phyloP scores from a whole-genome alignment of 2,113 vertebrate genomes.

The Haemorhous mexicanus region DNA sequence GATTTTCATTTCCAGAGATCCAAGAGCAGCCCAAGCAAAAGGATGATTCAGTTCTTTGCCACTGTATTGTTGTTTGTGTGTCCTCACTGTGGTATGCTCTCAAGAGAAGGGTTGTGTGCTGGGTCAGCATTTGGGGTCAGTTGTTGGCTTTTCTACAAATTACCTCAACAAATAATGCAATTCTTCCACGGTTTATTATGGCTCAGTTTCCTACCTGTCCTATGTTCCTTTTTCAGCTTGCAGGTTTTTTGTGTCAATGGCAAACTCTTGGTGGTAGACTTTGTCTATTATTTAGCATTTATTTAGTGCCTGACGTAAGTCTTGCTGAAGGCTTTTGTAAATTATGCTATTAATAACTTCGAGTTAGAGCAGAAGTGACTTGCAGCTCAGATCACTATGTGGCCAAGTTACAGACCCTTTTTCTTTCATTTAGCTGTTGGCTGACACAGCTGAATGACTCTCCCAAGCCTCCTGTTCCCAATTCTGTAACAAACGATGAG shows the following conservation, averaged over 20 bases:
- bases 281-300: slow-evolving; percentile 11
- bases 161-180: background rate
- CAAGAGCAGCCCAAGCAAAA: background rate
- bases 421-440: background rate
- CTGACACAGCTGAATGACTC: background rate
- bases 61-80: background rate
- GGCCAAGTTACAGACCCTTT: background rate
- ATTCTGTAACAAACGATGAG: background rate
- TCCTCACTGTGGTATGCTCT: background rate
- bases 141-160: background rate
- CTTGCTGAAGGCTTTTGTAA: slow-evolving; percentile 21
- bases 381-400: background rate
- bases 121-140: background rate
- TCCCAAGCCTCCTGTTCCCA: background rate
- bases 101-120: background rate
- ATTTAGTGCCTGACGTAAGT: background rate
- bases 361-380: background rate
- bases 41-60: background rate
- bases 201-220: background rate
- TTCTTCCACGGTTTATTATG: background rate
- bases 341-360: slow-evolving; percentile 4
- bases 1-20: background rate
- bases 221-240: background rate
- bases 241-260: background rate
- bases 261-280: background rate